A percentile compares a stretch with the other conserved stretches of the same genome.
Conservation (phyloP, 2,113 vertebrate species). For the Candoia aspera region DNA sequence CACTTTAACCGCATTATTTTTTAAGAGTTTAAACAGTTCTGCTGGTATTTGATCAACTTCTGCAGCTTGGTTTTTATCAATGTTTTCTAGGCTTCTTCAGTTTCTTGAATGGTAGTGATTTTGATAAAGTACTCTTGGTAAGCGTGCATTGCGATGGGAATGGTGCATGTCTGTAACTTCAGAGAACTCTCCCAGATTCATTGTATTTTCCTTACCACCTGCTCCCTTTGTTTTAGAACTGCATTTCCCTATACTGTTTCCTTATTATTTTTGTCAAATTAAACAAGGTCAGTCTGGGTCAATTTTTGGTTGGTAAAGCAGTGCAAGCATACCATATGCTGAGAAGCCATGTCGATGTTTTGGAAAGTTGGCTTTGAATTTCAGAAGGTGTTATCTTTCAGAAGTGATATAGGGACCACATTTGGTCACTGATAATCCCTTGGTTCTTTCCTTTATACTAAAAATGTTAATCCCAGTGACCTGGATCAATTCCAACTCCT, state of each 20-base stretch:
- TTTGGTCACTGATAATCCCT: constrained; percentile 13
- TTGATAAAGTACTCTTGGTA: constrained; percentile 7
- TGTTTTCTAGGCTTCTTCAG: too few relatives aligned
- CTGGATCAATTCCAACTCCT: constrained; percentile 23
- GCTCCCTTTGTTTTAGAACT: constrained; percentile 14
- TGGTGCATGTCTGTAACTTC: neutral
- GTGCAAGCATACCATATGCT: neutral
- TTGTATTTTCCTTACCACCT: neutral
- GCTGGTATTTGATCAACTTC: too few relatives aligned
- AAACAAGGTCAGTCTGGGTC: neutral
- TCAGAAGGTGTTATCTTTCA: constrained; percentile 13
- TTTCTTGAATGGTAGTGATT: neutral
- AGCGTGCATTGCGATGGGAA: constrained; percentile 4
- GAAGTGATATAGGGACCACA: neutral
- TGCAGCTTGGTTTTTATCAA: too few relatives aligned
- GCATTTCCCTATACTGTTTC: neutral
- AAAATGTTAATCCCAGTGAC: constrained; percentile 22
- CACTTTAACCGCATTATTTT: too few relatives aligned
- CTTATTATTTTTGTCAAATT: constrained; percentile 25
- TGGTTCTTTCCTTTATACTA: neutral
- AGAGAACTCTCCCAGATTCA: neutral
- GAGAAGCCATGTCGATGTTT: constrained; percentile 1
- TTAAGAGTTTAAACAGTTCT: too few relatives aligned
- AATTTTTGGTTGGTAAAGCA: neutral
- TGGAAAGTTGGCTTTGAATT: constrained; percentile 8